Conservation (phyloP, 2,797 vertebrate species). For the Delichon dasypus region DNA sequence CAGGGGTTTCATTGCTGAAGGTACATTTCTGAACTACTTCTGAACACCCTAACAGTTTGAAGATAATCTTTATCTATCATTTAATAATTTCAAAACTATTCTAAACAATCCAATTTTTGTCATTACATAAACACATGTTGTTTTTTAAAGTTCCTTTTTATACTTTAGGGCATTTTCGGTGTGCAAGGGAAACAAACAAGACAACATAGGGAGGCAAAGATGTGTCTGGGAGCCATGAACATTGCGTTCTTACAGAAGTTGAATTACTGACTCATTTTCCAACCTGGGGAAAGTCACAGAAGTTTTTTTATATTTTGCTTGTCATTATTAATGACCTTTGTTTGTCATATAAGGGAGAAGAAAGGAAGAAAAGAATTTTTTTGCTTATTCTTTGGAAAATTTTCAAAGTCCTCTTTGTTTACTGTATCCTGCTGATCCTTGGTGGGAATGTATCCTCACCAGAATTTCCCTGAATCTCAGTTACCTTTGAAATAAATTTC, state of each 20-base stretch:
- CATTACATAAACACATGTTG: background rate
- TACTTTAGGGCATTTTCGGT: background rate
- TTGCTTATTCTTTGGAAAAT: background rate
- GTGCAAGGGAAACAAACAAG: background rate
- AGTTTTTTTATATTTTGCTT: background rate
- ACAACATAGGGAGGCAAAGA: background rate
- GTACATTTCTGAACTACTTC: background rate
- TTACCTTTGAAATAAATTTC: background rate
- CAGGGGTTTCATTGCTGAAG: background rate
- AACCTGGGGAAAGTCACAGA: background rate
- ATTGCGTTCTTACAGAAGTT: background rate
- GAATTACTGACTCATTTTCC: constrained; percentile 12
- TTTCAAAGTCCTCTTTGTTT: background rate
- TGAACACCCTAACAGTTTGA: background rate
- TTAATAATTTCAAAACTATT: background rate
- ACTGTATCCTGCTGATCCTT: background rate
- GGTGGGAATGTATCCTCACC: rapidly evolving
- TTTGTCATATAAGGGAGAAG: background rate
- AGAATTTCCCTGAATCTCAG: background rate
- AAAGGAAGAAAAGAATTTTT: background rate
- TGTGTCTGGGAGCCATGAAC: background rate
- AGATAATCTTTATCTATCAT: background rate
- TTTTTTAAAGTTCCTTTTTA: background rate
- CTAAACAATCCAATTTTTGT: background rate
- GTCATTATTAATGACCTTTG: background rate